Base-by-base conservation (phyloP, 2,888 invertebrate genomes). In the Aphelenchoides bicaudatus region DNA sequence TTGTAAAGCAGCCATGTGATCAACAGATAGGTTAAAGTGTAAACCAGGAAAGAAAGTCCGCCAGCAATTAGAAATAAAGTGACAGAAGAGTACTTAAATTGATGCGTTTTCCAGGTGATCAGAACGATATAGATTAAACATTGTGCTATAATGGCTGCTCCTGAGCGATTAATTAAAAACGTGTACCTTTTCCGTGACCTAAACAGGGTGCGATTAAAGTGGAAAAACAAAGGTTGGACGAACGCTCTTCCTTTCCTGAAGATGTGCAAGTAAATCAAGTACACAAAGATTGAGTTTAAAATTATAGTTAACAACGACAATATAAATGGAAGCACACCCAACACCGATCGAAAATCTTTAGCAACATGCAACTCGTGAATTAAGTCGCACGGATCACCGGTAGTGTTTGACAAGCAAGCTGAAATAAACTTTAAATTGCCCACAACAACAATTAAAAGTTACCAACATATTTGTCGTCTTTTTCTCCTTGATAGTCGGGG, bases 301-400 rank as follows among this genome's bases (percentile, higher is more conserved):
- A 69, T 31, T 21, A 71, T 65, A 4, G 73, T 68, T 16, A 75
- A 59, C 2, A 71, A 63, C 27, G 74, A 74, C 1, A 75, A 48
- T 23, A 75, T 61, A 0, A 75, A 61, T 5, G 75, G 75, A 2
- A 75, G 34, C n/a, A 75, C 63, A 8, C 73, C 75, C 3, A 75
- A 59, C 38, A 74, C 75, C 3, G 65, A 67, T 13, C 75, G 73
- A 56, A 73, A 75, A 27, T 72, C 70, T 60, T 75, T 75, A 2
- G 74, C 75, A n/a, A 57, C 53, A 51, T 75, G 75, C 5, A 75
- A 52, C 48, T 71, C 68, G 68, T 64, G 43, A 43, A 43, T 43
- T 25, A 43, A 43, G 6, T 19, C 25, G 43, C 43, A 43, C 23
- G 43, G 43, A 43, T 43, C 43, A 8, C 43, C 43, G 23, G 8